Evolutionary conservation across 2,797 vertebrate species (phyloP).

Genomic region (Poeciliopsis gracilis): DNA sequence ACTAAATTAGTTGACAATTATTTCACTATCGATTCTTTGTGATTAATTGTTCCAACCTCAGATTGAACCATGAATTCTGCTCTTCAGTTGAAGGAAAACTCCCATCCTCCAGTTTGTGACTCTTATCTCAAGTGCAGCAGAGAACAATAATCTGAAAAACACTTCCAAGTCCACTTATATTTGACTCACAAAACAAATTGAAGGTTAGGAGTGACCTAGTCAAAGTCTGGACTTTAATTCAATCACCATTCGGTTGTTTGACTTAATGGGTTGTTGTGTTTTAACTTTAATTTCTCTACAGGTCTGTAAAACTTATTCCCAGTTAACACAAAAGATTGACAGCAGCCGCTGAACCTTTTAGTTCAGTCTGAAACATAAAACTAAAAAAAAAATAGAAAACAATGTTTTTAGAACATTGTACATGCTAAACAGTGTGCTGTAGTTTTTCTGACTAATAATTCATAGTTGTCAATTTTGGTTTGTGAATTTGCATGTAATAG

Average conservation of each 20-base stretch:
- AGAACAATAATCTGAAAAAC: neutral
- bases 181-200: neutral
- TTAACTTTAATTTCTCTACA: neutral
- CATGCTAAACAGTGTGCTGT: constrained; percentile 15
- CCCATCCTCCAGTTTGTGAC: neutral
- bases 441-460: constrained; percentile 2
- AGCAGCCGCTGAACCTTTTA: neutral
- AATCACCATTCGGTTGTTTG: neutral
- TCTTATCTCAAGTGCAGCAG: neutral
- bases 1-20: too few relatives aligned
- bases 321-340: neutral
- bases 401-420: neutral
- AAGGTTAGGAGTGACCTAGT: neutral
- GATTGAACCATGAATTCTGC: neutral
- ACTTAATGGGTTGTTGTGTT: too few relatives aligned
- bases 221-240: neutral
- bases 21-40: too few relatives aligned
- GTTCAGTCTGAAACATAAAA: neutral
- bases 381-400: neutral
- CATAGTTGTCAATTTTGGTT: constrained; percentile 11
- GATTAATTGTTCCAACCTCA: too few relatives aligned
- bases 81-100: neutral
- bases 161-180: neutral
- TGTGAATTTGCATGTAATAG: constrained; percentile 25
- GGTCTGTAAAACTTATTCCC: neutral